A percentile compares a stretch with the other conserved stretches of the same genome.
Conservation (phyloP, 2,113 vertebrate genomes). For the Azemiops feae region DNA sequence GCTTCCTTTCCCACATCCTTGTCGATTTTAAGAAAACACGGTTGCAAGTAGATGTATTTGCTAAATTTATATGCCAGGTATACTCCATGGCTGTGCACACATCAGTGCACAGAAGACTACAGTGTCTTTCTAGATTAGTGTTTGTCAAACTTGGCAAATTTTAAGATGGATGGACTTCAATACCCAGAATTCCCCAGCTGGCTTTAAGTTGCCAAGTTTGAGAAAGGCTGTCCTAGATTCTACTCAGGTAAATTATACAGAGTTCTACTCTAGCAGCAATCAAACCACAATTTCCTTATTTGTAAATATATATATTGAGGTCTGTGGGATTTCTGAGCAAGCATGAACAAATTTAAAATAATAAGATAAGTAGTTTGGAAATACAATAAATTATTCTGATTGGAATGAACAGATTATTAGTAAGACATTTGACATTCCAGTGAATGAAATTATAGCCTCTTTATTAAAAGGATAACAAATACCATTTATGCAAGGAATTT, state of each 20-base stretch:
- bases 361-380: neutral
- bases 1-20: conserved; percentile 40
- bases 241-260: neutral
- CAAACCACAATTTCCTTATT: neutral
- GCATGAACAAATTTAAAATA: neutral
- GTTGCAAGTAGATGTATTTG: conserved; percentile 36
- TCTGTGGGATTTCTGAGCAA: neutral
- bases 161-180: neutral
- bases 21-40: conserved; percentile 30
- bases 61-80: conserved; percentile 37
- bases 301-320: neutral
- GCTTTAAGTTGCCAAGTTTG: neutral
- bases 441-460: neutral
- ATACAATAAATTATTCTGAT: neutral
- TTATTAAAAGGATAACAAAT: neutral
- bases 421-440: neutral
- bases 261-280: neutral
- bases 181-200: neutral
- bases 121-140: neutral
- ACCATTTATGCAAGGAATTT: neutral
- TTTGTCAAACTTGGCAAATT: neutral
- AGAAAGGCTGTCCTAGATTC: neutral
- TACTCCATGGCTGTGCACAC: conserved; percentile 18
- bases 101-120: neutral
- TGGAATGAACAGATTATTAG: neutral